These are phyloP conservation scores for Sceloporus undulatus DNA, from an alignment of 2,113 vertebrate genomes.

Conservation along the genomic window DNA sequence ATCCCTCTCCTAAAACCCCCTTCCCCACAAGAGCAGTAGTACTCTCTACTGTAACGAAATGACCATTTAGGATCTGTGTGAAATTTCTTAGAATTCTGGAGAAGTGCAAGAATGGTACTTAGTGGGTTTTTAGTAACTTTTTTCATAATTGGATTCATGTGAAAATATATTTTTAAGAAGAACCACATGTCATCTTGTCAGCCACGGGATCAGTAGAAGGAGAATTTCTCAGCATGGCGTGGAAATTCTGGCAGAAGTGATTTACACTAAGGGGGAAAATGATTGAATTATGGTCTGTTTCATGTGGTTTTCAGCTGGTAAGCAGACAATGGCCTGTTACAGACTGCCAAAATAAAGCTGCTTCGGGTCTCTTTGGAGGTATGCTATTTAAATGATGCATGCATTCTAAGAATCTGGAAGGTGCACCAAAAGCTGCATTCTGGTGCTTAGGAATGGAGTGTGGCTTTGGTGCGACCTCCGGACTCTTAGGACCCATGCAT, in stretches of 20 bases:
- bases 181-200: not conserved
- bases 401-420: too few relatives aligned
- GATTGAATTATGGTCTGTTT: not conserved
- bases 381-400: too few relatives aligned
- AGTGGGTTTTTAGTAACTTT: not conserved
- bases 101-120: not conserved
- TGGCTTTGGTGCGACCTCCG: too few relatives aligned
- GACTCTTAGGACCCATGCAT: too few relatives aligned
- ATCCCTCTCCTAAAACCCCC: too few relatives aligned
- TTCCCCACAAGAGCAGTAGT: not conserved
- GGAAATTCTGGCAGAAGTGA: not conserved
- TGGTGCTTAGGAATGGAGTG: too few relatives aligned
- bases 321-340: too few relatives aligned
- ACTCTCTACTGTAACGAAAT: not conserved
- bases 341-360: too few relatives aligned
- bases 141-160: not conserved
- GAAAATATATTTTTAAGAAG: not conserved
- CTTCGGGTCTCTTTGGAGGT: too few relatives aligned
- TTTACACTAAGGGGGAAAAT: not conserved
- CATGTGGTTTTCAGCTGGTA: not conserved
- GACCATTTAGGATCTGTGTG: not conserved
- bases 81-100: not conserved
- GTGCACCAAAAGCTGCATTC: too few relatives aligned
- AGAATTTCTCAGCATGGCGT: slow-evolving; percentile 5
- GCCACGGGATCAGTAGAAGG: not conserved